phyloP scores from a whole-genome alignment of 2,888 invertebrate species.

The Ceratothoa steindachneri region DNA sequence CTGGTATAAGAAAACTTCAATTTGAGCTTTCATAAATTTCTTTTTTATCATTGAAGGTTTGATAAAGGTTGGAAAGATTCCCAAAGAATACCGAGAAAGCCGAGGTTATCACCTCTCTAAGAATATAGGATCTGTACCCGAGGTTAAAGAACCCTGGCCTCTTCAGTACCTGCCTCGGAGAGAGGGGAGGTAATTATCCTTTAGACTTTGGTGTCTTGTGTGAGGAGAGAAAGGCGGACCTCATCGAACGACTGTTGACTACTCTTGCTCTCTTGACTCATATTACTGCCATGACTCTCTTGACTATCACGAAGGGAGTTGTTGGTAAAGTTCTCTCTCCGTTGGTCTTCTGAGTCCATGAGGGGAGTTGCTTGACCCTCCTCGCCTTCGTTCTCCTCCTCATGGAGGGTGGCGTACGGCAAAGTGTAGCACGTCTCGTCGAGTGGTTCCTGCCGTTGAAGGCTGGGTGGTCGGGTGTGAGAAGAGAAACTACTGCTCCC shows the following conservation, averaged over 20 bases:
- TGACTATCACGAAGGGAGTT: not conserved
- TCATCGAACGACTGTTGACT: not conserved
- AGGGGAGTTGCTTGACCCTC: not conserved
- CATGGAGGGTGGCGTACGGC: slow-evolving; percentile 43
- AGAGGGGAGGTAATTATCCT: too few relatives aligned
- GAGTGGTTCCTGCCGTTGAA: slow-evolving; percentile 39
- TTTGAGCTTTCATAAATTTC: too few relatives aligned
- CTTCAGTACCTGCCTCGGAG: too few relatives aligned
- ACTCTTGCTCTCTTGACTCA: not conserved
- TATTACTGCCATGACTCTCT: not conserved
- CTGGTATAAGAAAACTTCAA: too few relatives aligned
- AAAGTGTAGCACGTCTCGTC: slow-evolving; percentile 35
- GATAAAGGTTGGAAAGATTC: too few relatives aligned
- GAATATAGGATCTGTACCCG: too few relatives aligned
- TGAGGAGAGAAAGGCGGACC: not conserved
- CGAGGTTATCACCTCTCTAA: too few relatives aligned
- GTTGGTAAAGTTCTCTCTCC: not conserved
- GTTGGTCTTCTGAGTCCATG: not conserved
- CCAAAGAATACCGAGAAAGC: too few relatives aligned
- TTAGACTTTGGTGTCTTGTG: not conserved
- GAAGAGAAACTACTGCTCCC: not conserved
- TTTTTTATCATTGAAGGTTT: too few relatives aligned
- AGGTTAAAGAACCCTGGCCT: too few relatives aligned
- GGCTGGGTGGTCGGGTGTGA: slow-evolving; percentile 13
- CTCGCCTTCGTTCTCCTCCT: slow-evolving; percentile 41